Evolutionary conservation across 2,797 vertebrate genomes (phyloP).

Genomic region (Coregonus suidteri): DNA sequence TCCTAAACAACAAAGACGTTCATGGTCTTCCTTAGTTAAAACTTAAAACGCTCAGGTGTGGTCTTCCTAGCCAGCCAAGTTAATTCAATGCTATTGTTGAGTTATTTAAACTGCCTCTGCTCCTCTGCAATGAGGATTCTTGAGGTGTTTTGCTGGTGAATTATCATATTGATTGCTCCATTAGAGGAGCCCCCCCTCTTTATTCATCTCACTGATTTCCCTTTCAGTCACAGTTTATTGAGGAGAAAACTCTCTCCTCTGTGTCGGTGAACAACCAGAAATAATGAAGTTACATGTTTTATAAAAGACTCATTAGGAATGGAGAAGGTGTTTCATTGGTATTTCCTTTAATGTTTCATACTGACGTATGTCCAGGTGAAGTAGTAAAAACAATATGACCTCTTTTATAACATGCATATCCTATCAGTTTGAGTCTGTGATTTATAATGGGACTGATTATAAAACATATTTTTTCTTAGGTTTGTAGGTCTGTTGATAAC

Average conservation of each 20-base stretch:
- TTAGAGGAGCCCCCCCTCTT: constrained; percentile 34
- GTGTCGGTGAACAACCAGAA: constrained; percentile 32
- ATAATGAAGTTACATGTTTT: not conserved
- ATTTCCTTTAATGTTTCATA: not conserved
- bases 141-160: constrained; percentile 68
- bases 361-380: not conserved
- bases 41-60: constrained; percentile 75
- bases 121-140: constrained; percentile 56
- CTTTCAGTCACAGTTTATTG: constrained; percentile 43
- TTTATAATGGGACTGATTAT: not conserved
- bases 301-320: constrained; percentile 6
- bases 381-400: not conserved
- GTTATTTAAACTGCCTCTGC: constrained; percentile 57
- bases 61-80: constrained; percentile 40
- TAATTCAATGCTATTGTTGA: constrained; percentile 75
- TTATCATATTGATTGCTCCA: constrained; percentile 72
- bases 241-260: constrained; percentile 24
- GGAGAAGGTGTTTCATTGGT: not conserved
- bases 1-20: constrained; percentile 61
- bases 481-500: not conserved
- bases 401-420: not conserved
- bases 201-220: constrained; percentile 38
- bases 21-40: constrained; percentile 43
- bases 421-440: not conserved
- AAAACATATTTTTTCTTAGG: not conserved